Evolutionary conservation across 1,140 invertebrate genomes (phyloP).

Genomic region (Drosophila sechellia): DNA sequence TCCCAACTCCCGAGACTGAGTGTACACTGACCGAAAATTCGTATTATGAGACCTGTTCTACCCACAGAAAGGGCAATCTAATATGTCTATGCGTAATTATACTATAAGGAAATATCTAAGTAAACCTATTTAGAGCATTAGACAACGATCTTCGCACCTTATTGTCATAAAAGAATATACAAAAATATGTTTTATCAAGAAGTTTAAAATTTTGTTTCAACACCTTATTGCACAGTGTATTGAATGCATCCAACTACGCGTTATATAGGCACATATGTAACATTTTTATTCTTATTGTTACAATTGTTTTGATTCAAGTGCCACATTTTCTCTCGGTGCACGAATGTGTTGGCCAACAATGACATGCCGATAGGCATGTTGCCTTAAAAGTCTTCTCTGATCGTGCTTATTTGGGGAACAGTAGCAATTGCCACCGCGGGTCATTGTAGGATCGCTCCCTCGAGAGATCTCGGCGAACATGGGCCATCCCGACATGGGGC

Average conservation of each 20-base stretch:
- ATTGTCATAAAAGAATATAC: too few relatives aligned
- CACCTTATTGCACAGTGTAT: too few relatives aligned
- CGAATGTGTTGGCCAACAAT: conserved; percentile 34
- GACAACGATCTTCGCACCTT: too few relatives aligned
- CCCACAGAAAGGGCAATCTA: too few relatives aligned
- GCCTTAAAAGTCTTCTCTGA: conserved; percentile 84
- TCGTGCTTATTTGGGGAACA: conserved; percentile 78
- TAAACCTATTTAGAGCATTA: too few relatives aligned
- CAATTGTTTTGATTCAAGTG: not conserved
- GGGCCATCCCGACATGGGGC: conserved; percentile 31
- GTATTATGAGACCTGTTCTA: not conserved
- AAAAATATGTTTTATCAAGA: too few relatives aligned
- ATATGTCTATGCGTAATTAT: too few relatives aligned
- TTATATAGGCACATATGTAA: too few relatives aligned
- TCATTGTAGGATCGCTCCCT: conserved; percentile 15
- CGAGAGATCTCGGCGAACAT: conserved; percentile 19
- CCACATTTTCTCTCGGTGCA: conserved; percentile 15
- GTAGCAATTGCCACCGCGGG: conserved; percentile 60
- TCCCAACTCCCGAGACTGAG: conserved; percentile 16
- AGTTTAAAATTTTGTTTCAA: too few relatives aligned
- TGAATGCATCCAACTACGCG: too few relatives aligned
- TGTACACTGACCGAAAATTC: conserved; percentile 17
- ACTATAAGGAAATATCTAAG: too few relatives aligned
- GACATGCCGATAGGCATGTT: conserved; percentile 82
- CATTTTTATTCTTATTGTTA: not conserved